Percentiles rank a stretch among this genome's conserved stretches.
phyloP scores from a whole-genome alignment of 2,888 invertebrate genomes.

The Tinea pellionella region DNA sequence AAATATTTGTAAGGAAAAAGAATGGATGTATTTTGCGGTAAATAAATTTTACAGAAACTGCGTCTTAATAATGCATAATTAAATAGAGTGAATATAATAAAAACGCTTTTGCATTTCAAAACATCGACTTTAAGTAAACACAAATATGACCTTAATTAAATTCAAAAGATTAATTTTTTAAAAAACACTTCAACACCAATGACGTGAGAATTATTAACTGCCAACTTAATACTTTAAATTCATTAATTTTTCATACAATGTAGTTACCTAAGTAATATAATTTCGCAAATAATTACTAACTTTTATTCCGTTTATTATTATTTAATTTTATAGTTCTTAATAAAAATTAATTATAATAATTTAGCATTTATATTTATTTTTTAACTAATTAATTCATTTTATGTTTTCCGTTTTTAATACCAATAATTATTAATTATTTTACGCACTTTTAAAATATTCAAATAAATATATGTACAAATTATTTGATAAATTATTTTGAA shows the following conservation, averaged over 20 bases:
- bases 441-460: no score
- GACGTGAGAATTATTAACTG: not conserved
- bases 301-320: not conserved
- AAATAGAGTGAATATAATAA: not conserved
- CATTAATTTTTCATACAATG: not conserved
- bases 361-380: not conserved
- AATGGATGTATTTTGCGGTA: no score
- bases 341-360: not conserved
- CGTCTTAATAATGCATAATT: no score
- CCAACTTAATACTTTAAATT: not conserved
- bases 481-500: no score
- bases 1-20: no score
- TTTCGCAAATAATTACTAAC: not conserved
- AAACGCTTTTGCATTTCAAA: not conserved
- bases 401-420: not conserved
- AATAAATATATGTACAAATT: no score
- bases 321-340: not conserved
- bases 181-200: conserved; percentile 5
- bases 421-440: not conserved
- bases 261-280: not conserved
- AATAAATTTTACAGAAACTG: no score
- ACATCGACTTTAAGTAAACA: not conserved
- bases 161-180: not conserved
- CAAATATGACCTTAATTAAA: not conserved
- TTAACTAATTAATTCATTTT: not conserved